Percentiles rank a stretch among this genome's conserved stretches.
These are phyloP conservation scores for Xyrauchen texanus DNA, from an alignment of 2,113 vertebrate genomes.

Conservation along the genomic window DNA sequence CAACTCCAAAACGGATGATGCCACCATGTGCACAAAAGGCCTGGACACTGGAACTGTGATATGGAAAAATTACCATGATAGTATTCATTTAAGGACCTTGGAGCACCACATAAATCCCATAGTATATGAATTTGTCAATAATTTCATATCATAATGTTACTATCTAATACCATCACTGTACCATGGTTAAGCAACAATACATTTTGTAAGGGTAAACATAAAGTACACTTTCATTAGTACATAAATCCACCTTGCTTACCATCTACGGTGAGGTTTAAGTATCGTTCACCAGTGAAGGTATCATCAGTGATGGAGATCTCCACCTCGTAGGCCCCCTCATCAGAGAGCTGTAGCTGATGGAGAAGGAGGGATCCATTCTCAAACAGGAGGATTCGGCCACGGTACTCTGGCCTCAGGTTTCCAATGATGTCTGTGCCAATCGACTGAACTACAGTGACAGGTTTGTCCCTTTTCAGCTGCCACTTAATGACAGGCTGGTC, in stretches of 20 bases:
- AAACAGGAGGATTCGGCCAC: slow-evolving; percentile 88
- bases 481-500: slow-evolving; percentile 96
- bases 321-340: slow-evolving; percentile 90
- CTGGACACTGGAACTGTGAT: slow-evolving; percentile 84
- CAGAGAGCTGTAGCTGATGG: slow-evolving; percentile 82
- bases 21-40: slow-evolving; percentile 82
- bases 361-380: slow-evolving; percentile 93
- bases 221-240: no score
- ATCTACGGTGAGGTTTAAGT: slow-evolving; percentile 91
- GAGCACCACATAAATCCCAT: no score
- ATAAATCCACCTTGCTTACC: slow-evolving; percentile 71
- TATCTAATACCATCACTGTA: no score
- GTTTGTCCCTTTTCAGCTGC: slow-evolving; percentile 88
- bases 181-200: no score
- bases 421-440: slow-evolving; percentile 92
- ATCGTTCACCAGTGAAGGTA: slow-evolving; percentile 89
- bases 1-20: slow-evolving; percentile 89
- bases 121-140: no score
- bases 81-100: no score
- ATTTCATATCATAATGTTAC: no score
- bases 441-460: slow-evolving; percentile 90
- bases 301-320: slow-evolving; percentile 97
- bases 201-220: no score
- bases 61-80: not conserved
- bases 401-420: slow-evolving; percentile 86